phyloP scores from a whole-genome alignment of 2,797 vertebrate species.

The Gorsachius magnificus region DNA sequence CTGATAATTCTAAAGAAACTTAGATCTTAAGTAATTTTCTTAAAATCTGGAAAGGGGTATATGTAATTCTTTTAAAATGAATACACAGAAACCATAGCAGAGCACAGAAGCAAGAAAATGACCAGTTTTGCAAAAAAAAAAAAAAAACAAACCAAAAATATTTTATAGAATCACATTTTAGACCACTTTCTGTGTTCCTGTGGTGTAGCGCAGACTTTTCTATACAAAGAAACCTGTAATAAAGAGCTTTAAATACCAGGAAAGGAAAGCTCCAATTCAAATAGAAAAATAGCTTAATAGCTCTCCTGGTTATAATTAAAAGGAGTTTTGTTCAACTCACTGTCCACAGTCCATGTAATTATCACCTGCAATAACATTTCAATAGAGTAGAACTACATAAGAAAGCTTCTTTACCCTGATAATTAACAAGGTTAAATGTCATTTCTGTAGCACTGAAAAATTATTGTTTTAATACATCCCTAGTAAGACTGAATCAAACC shows the following conservation, averaged over 20 bases:
- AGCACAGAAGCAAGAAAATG: neutral
- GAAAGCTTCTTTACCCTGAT: neutral
- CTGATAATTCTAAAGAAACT: neutral
- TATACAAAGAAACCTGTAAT: neutral
- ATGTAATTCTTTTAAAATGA: neutral
- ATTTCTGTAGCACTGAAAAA: neutral
- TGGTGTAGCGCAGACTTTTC: neutral
- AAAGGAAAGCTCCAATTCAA: neutral
- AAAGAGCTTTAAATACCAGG: neutral
- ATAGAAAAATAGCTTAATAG: neutral
- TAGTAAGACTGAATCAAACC: neutral
- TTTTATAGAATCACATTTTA: neutral
- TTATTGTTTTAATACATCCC: neutral
- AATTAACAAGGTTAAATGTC: slow-evolving; percentile 14
- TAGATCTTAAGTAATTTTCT: neutral
- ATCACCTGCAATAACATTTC: slow-evolving; percentile 16
- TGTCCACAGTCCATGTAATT: neutral
- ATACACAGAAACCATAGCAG: neutral
- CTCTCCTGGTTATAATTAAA: slow-evolving; percentile 22
- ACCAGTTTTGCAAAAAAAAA: neutral
- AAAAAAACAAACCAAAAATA: rapidly evolving
- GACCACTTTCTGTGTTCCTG: neutral
- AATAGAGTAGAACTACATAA: neutral
- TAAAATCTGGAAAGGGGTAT: neutral
- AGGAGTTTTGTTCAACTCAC: neutral